Evolutionary conservation across 2,797 vertebrate species (phyloP).

Genomic region (Acrossocheilus fasciatus): DNA sequence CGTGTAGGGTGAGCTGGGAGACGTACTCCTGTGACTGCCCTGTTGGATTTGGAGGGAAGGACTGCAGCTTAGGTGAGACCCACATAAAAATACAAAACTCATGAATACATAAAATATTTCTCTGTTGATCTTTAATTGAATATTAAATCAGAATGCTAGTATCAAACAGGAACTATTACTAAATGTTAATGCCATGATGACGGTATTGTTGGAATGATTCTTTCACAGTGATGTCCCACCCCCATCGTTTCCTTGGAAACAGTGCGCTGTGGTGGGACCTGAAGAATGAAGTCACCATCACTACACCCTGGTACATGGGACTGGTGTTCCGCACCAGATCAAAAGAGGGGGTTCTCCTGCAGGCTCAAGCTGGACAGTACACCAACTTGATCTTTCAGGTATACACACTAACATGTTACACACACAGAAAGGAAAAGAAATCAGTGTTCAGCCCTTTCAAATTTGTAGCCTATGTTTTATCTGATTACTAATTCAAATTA

Average conservation of each 20-base stretch:
- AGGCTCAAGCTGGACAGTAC: constrained; percentile 92
- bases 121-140: background rate
- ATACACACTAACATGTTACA: background rate
- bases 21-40: constrained; percentile 95
- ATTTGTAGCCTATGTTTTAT: background rate
- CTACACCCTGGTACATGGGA: constrained; percentile 94
- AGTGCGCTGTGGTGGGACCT: constrained; percentile 95
- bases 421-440: background rate
- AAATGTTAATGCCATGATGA: constrained; percentile 12
- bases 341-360: constrained; percentile 87
- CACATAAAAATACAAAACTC: too few species aligned
- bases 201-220: constrained; percentile 42
- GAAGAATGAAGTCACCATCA: constrained; percentile 91
- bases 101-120: background rate
- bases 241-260: constrained; percentile 92
- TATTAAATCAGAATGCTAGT: background rate
- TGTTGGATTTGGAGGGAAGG: constrained; percentile 94
- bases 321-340: constrained; percentile 92
- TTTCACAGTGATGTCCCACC: constrained; percentile 89
- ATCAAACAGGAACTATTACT: background rate
- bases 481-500: background rate
- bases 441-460: background rate
- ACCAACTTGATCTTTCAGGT: constrained; percentile 94
- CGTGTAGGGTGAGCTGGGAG: constrained; percentile 92
- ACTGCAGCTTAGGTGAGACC: constrained; percentile 89